These are phyloP conservation scores for Larimichthys crocea DNA, from an alignment of 2,113 vertebrate genomes.

Conservation along the genomic window DNA sequence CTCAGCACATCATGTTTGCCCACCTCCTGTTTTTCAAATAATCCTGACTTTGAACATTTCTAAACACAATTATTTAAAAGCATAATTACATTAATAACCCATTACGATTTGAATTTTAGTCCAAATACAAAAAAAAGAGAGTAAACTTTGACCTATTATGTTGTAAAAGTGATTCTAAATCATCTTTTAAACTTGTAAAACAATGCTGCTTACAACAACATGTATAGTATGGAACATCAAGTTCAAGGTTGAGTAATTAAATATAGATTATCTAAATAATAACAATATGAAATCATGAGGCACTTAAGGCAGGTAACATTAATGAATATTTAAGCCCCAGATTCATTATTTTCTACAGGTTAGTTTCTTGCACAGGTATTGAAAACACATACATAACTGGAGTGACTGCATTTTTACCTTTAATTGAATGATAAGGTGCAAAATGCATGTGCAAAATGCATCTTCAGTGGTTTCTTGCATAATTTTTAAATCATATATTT, in stretches of 20 bases:
- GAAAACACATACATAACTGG: background rate
- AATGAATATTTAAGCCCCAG: no score
- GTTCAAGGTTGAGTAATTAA: constrained; percentile 14
- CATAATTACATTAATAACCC: background rate
- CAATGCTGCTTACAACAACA: background rate
- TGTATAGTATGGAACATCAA: background rate
- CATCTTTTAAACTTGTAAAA: background rate
- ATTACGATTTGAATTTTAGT: background rate
- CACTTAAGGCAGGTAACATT: constrained; percentile 27
- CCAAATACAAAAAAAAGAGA: background rate
- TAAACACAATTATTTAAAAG: background rate
- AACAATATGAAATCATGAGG: background rate
- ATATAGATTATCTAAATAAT: background rate
- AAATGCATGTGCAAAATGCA: background rate
- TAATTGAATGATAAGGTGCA: background rate
- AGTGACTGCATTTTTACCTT: constrained; percentile 2
- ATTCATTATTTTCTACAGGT: background rate
- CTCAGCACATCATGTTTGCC: background rate
- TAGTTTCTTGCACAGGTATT: background rate
- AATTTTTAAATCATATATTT: background rate
- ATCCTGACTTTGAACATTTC: background rate
- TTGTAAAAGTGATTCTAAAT: constrained; percentile 5
- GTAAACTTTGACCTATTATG: constrained; percentile 7
- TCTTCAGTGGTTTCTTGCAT: background rate
- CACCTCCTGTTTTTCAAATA: background rate